Conservation (phyloP, 1,140 invertebrate genomes). For the Drosophila melanica region DNA sequence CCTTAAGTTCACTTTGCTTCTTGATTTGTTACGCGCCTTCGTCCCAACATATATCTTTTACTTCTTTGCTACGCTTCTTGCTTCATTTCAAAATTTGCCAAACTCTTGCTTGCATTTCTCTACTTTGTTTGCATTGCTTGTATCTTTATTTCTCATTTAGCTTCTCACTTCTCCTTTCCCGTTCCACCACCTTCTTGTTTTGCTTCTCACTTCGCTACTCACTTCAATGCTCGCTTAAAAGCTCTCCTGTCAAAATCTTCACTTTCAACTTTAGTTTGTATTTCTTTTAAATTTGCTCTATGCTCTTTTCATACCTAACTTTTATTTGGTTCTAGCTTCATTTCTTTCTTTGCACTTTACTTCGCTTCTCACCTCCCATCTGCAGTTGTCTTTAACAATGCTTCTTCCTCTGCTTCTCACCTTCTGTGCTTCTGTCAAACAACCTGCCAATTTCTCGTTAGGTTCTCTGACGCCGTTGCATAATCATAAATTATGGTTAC, state of each 20-base stretch:
- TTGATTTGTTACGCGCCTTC: no score
- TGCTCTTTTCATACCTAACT: neutral
- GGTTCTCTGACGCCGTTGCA: neutral
- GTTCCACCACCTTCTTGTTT: neutral
- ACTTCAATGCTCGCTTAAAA: neutral
- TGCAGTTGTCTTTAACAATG: neutral
- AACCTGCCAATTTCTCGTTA: neutral
- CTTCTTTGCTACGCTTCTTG: no score
- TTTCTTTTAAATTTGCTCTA: neutral
- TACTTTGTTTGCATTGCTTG: no score
- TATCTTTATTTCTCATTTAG: no score
- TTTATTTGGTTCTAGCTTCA: neutral
- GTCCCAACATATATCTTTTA: no score
- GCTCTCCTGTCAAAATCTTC: no score
- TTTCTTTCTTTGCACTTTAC: neutral
- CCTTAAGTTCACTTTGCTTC: no score
- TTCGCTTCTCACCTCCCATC: neutral
- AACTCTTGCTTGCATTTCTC: no score
- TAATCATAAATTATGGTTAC: conserved; percentile 21
- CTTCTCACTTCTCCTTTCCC: no score
- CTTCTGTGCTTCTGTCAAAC: neutral
- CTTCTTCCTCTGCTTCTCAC: neutral
- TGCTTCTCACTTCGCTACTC: conserved; percentile 2
- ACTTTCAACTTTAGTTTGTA: neutral
- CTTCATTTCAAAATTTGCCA: no score